Conservation (phyloP, 2,888 invertebrate genomes). For the Colostygia pectinataria region DNA sequence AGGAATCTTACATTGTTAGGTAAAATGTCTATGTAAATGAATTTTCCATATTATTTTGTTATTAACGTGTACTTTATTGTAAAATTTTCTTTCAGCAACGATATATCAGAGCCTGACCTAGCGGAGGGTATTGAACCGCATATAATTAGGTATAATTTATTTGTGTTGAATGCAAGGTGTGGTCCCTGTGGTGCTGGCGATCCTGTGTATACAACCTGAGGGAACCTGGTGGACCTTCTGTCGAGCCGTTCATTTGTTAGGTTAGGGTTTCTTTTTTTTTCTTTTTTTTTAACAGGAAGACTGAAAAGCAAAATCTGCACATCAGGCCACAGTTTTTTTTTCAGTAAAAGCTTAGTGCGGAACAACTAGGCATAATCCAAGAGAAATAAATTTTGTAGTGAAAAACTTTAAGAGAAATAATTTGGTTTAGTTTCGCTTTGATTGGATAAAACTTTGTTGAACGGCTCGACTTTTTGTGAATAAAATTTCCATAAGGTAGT, state of each 20-base stretch:
- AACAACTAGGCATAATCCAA: background rate
- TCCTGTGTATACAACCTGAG: conserved; percentile 33
- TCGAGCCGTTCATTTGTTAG: conserved; percentile 27
- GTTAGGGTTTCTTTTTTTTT: background rate
- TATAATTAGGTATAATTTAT: conserved; percentile 70
- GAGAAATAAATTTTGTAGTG: background rate
- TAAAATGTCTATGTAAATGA: conserved; percentile 45
- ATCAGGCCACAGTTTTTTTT: too few relatives aligned
- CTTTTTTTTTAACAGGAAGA: background rate
- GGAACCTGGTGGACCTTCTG: conserved; percentile 19
- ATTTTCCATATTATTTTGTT: conserved; percentile 35
- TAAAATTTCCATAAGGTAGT: conserved; percentile 44
- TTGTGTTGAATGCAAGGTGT: conserved; percentile 38
- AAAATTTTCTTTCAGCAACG: conserved; percentile 75
- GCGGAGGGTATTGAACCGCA: conserved; percentile 58
- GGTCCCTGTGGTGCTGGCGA: conserved; percentile 50
- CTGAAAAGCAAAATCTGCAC: background rate
- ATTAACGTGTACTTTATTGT: conserved; percentile 52
- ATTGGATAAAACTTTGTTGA: background rate
- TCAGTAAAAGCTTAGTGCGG: too few relatives aligned
- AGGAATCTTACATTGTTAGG: conserved; percentile 65
- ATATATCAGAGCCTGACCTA: conserved; percentile 59
- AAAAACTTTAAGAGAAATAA: background rate
- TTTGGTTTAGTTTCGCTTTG: background rate
- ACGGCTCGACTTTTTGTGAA: conserved; percentile 52